Evolutionary conservation across 2,888 invertebrate species (phyloP), one percentile per base, ranked within the genome.

Genomic region (Cantharis flavilabris): DNA sequence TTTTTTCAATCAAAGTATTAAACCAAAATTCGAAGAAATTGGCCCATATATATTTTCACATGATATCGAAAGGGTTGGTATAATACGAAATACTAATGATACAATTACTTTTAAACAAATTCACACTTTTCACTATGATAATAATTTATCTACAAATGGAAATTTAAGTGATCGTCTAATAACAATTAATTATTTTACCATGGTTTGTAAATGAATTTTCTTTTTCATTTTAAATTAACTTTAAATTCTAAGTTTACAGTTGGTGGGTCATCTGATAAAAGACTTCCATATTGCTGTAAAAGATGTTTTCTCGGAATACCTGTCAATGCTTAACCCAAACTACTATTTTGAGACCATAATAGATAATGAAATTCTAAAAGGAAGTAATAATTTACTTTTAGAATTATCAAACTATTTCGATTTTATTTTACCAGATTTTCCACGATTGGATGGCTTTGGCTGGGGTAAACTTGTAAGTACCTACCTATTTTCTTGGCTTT

Each of bases 371-470:
- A 89, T 97, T 0, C 95, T 97, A 84, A 93, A 94, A 3, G 97
- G 97, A 0, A 97, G 96, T 85, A 90, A 91, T 1, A 96, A 97
- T 86, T 88, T 91, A 0, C 86, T 96, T 71, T 90, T 97, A 76
- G 91, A 92, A 62, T 86, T 94, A 79, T 93, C 93, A 0, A 90
- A 90, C 80, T 90, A 89, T 80, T 84, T 93, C 73, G 92, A 92
- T 0, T 85, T 91, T 0, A 90, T 91, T 20, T 89, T 83, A 1
- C 82, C 85, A 9, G 30, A 33, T 3, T 78, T 89, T 9, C 90
- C 91, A 0, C 92, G 92, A 0, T 97, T 86, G 97, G 95, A n/a
- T 93, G 96, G 92, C 97, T 97, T 88, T 96, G 97, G 95, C 96
- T 83, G 90, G 89, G 83, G 92, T 92, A 86, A 85, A 91, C 69